A percentile compares a stretch with the other conserved stretches of the same genome.
Evolutionary conservation across 2,113 vertebrate species (phyloP).

Genomic region (Lucifuga dentata): DNA sequence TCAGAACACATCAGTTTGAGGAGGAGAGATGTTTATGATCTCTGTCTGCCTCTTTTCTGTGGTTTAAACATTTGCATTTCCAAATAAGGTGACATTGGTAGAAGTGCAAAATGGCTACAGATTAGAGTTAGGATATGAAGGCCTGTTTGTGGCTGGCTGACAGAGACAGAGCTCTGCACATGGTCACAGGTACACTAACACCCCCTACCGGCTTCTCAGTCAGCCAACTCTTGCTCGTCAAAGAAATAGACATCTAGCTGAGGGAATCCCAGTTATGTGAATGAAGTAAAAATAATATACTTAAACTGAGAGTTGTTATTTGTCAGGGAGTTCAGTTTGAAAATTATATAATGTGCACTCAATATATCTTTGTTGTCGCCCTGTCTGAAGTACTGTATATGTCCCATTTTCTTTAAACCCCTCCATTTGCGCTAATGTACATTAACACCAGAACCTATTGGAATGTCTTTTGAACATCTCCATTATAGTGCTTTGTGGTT

Average conservation of each 20-base stretch:
- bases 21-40: background rate
- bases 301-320: slow-evolving; percentile 61
- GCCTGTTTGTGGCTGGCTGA: slow-evolving; percentile 10
- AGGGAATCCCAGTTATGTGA: slow-evolving; percentile 70
- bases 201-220: slow-evolving; percentile 24
- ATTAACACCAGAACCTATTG: slow-evolving; percentile 64
- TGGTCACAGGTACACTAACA: slow-evolving; percentile 1
- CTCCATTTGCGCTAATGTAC: slow-evolving; percentile 59
- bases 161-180: background rate
- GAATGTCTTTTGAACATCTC: slow-evolving; percentile 61
- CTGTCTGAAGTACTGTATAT: slow-evolving; percentile 77
- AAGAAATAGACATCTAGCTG: slow-evolving; percentile 36
- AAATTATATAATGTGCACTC: slow-evolving; percentile 67
- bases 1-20: slow-evolving; percentile 44
- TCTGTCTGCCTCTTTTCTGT: background rate
- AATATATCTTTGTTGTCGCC: slow-evolving; percentile 74
- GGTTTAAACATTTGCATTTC: slow-evolving; percentile 8
- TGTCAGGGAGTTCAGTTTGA: slow-evolving; percentile 75
- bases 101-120: slow-evolving; percentile 30
- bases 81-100: slow-evolving; percentile 20
- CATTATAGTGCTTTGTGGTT: slow-evolving; percentile 61
- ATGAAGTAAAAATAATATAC: slow-evolving; percentile 67
- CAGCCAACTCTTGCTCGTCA: slow-evolving; percentile 29
- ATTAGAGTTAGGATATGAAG: slow-evolving; percentile 16
- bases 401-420: slow-evolving; percentile 52